A percentile compares a stretch with the other conserved stretches of the same genome.
Conservation (phyloP, 1,140 invertebrate species). For the Drosophila busckii region DNA sequence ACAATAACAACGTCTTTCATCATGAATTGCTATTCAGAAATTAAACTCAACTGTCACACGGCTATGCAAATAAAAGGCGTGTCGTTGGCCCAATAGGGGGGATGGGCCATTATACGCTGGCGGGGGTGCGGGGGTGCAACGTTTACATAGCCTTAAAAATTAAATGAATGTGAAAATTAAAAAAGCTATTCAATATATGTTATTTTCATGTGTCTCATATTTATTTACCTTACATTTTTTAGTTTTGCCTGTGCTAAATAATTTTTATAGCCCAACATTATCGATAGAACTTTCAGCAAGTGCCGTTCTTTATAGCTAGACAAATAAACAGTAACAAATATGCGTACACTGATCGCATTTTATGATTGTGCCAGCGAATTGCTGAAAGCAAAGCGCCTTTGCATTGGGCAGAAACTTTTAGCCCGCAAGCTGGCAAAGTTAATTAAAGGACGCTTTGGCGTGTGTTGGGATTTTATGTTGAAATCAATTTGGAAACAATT, state of each 20-base stretch:
- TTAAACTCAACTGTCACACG: slow-evolving; percentile 48
- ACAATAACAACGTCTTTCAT: slow-evolving; percentile 41
- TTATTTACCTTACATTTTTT: slow-evolving; percentile 59
- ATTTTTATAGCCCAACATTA: slow-evolving; percentile 51
- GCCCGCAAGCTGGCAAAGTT: no score
- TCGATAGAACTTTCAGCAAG: slow-evolving; percentile 59
- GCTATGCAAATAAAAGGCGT: slow-evolving; percentile 65
- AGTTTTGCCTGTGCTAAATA: slow-evolving; percentile 49
- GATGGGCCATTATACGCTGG: background rate
- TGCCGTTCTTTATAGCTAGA: slow-evolving; percentile 40
- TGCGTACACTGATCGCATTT: slow-evolving; percentile 48
- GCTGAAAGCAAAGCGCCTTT: slow-evolving; percentile 29
- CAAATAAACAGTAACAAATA: slow-evolving; percentile 58
- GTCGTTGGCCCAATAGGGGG: slow-evolving; percentile 4
- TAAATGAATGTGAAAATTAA: no score
- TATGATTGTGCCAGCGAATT: slow-evolving; percentile 53
- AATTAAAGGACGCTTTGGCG: no score
- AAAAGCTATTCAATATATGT: slow-evolving; percentile 22
- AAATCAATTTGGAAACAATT: slow-evolving; percentile 44
- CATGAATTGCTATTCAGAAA: slow-evolving; percentile 66
- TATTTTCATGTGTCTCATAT: slow-evolving; percentile 45
- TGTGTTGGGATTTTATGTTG: slow-evolving; percentile 23
- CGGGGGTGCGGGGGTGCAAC: slow-evolving; percentile 7
- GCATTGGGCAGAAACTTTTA: no score
- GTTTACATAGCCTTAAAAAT: slow-evolving; percentile 57